Conservation (phyloP, 37 sponge, comb jelly and placozoan species). For the Halisarca cf. caerulea region DNA sequence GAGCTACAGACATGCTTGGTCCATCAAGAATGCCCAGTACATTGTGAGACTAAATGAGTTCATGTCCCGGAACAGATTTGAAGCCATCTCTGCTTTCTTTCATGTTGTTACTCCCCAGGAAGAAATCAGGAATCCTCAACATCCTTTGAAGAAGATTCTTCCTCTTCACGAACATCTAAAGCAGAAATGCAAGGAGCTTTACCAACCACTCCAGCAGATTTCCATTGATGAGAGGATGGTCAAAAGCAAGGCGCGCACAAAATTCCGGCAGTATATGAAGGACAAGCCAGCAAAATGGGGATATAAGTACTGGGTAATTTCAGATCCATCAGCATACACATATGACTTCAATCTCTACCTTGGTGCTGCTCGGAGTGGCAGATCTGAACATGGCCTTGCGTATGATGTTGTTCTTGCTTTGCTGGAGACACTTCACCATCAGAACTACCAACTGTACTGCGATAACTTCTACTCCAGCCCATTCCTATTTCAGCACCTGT, state of each 20-base stretch:
- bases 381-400: not conserved
- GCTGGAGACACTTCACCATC: not conserved
- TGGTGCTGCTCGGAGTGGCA: not conserved
- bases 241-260: slow-evolving; percentile 9
- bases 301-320: not conserved
- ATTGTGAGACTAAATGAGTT: slow-evolving; percentile 5
- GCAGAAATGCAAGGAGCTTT: not conserved
- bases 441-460: not conserved
- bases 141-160: slow-evolving; percentile 11
- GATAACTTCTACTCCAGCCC: slow-evolving; percentile 13
- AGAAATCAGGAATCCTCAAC: not conserved
- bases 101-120: slow-evolving; percentile 26
- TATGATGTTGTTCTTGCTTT: not conserved
- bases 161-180: slow-evolving; percentile 10
- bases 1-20: slow-evolving; percentile 21
- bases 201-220: not conserved
- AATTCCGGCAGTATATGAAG: not conserved
- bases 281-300: not conserved
- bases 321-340: not conserved
- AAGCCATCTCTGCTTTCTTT: not conserved
- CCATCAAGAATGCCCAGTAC: not conserved
- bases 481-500: not conserved
- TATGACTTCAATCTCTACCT: not conserved
- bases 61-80: not conserved
- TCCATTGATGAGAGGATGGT: slow-evolving; percentile 48